A percentile compares a stretch with the other conserved stretches of the same genome.
Conservation (phyloP, 2,888 invertebrate genomes). For the Drosophila kambysellisi region DNA sequence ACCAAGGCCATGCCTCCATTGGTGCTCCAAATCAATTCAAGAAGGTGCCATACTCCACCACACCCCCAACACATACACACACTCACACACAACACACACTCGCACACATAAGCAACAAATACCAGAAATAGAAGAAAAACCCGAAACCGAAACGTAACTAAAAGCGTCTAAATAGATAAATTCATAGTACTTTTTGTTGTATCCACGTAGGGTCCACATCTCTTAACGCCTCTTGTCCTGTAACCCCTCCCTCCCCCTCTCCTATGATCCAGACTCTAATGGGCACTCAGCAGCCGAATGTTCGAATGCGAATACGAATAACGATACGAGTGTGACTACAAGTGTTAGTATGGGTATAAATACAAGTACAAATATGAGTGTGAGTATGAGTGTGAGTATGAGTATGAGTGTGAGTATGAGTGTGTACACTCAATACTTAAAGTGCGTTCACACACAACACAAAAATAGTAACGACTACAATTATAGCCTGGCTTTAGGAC, state of each 20-base stretch:
- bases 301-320: slow-evolving; percentile 35
- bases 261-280: slow-evolving; percentile 47
- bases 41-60: slow-evolving; percentile 14
- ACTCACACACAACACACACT: not conserved
- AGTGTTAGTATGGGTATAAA: slow-evolving; percentile 5
- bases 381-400: not conserved
- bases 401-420: slow-evolving; percentile 1
- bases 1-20: slow-evolving; percentile 27
- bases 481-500: not conserved
- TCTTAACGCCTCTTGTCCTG: slow-evolving; percentile 1
- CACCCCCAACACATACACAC: not conserved
- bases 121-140: slow-evolving; percentile 12
- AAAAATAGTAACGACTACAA: slow-evolving; percentile 1
- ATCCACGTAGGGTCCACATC: slow-evolving; percentile 19
- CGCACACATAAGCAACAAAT: not conserved
- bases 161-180: slow-evolving; percentile 77
- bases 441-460: not conserved
- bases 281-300: slow-evolving; percentile 63
- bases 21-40: slow-evolving; percentile 64
- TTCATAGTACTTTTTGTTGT: slow-evolving; percentile 50
- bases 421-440: not conserved
- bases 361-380: not conserved
- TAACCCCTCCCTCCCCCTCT: not conserved
- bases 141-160: slow-evolving; percentile 65
- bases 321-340: slow-evolving; percentile 8